Evolutionary conservation across 2,888 invertebrate genomes (phyloP).

Genomic region (Heliconius sara): DNA sequence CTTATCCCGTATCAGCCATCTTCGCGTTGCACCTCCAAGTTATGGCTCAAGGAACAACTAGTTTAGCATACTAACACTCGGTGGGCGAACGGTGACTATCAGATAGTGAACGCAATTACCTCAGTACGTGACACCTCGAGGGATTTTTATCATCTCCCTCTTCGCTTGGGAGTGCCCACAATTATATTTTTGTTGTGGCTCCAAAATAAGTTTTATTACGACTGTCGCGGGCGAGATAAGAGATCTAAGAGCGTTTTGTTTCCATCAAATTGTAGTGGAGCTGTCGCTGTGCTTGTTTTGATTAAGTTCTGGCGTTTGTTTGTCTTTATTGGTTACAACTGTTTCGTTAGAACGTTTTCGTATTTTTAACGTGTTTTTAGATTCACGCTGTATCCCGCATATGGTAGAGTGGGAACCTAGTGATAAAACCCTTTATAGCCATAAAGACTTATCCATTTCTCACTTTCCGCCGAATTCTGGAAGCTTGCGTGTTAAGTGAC

Average conservation of each 20-base stretch:
- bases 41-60: conserved; percentile 63
- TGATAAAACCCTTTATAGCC: background rate
- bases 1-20: conserved; percentile 65
- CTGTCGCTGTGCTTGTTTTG: conserved; percentile 6
- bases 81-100: conserved; percentile 72
- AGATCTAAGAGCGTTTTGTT: conserved; percentile 29
- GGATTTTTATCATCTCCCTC: conserved; percentile 50
- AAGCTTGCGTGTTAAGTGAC: background rate
- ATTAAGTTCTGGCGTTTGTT: background rate
- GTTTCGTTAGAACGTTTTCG: background rate
- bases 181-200: conserved; percentile 62
- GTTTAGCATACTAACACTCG: conserved; percentile 74
- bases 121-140: conserved; percentile 80
- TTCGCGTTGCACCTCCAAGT: conserved; percentile 62
- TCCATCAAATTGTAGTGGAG: conserved; percentile 18
- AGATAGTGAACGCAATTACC: conserved; percentile 75
- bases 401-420: background rate
- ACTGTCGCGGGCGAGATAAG: conserved; percentile 47
- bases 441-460: background rate
- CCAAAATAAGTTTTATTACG: conserved; percentile 51
- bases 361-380: background rate
- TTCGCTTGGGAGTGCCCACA: conserved; percentile 69
- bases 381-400: background rate
- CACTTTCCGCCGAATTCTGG: background rate
- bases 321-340: no score